phyloP scores from a whole-genome alignment of 2,797 vertebrate genomes.

The Scarus forsteni region DNA sequence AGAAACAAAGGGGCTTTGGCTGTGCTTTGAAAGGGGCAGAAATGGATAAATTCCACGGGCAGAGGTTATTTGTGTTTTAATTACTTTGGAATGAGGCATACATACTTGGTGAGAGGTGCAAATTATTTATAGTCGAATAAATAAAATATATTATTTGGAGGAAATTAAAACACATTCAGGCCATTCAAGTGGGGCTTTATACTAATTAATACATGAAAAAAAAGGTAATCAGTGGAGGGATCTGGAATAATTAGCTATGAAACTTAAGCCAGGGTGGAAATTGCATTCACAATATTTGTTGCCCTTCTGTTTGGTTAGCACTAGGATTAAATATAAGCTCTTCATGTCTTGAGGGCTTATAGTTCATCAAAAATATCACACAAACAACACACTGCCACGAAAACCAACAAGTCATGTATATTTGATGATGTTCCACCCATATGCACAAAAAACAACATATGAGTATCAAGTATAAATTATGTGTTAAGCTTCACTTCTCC shows the following conservation, averaged over 20 bases:
- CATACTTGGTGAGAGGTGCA: neutral
- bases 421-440: neutral
- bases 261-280: constrained; percentile 2
- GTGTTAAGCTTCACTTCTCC: neutral
- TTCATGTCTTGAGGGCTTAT: neutral
- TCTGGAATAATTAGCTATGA: neutral
- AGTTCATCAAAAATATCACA: constrained; percentile 19
- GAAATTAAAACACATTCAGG: constrained; percentile 13
- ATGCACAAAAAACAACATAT: neutral
- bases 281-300: constrained; percentile 2
- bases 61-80: constrained; percentile 37
- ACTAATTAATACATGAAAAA: neutral
- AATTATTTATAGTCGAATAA: neutral
- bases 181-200: neutral
- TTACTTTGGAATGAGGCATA: constrained; percentile 18
- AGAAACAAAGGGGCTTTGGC: constrained; percentile 41
- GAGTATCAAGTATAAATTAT: neutral
- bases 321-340: constrained; percentile 6
- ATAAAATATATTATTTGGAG: neutral
- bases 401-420: neutral
- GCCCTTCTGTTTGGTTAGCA: constrained; percentile 5
- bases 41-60: constrained; percentile 31
- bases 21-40: constrained; percentile 52
- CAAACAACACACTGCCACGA: neutral
- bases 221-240: neutral